Base-by-base conservation (phyloP, 2,113 vertebrate species). In the Pterocles gutturalis region DNA sequence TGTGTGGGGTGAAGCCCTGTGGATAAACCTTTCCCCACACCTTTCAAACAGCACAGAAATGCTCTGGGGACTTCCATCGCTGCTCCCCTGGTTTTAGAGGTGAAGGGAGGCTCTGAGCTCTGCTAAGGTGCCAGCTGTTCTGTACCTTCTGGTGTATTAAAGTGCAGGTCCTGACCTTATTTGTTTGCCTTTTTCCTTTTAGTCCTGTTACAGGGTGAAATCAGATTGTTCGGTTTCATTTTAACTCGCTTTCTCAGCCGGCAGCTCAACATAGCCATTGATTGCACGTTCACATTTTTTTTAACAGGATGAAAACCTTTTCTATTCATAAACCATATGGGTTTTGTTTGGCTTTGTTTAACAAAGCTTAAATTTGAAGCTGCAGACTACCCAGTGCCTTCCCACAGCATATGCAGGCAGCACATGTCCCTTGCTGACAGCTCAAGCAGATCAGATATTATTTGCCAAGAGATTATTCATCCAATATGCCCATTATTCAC, bases 391-490 rank as follows among this genome's bases (percentile, higher is more conserved):
- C 55, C 93, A 38, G 60, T 24, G 78, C 85, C 79, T 88, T 90
- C 83, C 62, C 88, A 69, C 70, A 43, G 78, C 90, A 82, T 53
- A 87, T 1, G 5, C 77, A 91, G 65, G 88, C 92, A 79, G 90
- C 90, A 70, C 73, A 85, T 61, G 18, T 77, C 73, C 81, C 88
- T 87, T 5, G 66, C 84, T 83, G 91, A 60, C 81, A 94, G 78
- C 81, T 93, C 93, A 29, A 49, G 85, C 90, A 86, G 62, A 83
- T 90, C 93, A 92, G 64, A 43, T 84, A 58, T 86, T 90, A 70
- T 96, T 92, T 96, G 90, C 96, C 62, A 93, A 83, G 79, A 75
- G 85, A 92, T 93, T 95, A 94, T 97, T 92, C 95, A 94, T 83
- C 92, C 93, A 93, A 81, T 17, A 25, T 55, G 67, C n/a, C 60